phyloP scores from a whole-genome alignment of 2,113 vertebrate species.

The Cinclus mexicanus region DNA sequence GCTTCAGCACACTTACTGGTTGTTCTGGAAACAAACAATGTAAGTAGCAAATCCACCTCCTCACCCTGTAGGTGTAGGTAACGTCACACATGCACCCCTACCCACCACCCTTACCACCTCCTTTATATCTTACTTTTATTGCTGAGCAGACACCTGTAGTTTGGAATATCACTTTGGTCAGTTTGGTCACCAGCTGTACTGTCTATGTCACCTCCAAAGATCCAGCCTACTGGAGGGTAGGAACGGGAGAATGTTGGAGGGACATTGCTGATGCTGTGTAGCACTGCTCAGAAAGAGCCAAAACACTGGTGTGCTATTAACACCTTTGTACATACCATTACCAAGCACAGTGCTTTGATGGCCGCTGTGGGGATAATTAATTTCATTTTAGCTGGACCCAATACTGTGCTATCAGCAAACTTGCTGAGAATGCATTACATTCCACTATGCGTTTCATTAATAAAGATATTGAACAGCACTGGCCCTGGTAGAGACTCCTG shows the following conservation, averaged over 20 bases:
- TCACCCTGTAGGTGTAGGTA: not conserved
- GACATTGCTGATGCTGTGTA: no score
- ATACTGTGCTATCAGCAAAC: not conserved
- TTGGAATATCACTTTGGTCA: not conserved
- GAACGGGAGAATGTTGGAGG: not conserved
- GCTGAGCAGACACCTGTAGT: not conserved
- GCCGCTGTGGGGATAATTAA: not conserved
- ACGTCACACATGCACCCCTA: not conserved
- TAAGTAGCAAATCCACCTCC: not conserved
- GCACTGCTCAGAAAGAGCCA: not conserved
- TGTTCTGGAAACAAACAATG: not conserved
- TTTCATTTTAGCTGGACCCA: not conserved
- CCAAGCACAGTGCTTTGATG: not conserved
- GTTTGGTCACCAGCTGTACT: not conserved
- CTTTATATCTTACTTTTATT: not conserved
- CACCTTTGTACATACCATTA: not conserved
- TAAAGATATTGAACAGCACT: not conserved
- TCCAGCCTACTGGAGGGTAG: not conserved
- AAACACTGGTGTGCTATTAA: not conserved
- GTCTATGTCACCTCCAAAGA: not conserved
- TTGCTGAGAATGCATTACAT: not conserved
- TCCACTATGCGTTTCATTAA: not conserved
- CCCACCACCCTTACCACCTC: not conserved
- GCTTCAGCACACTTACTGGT: not conserved
- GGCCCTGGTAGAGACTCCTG: fast-evolving